phyloP scores from a whole-genome alignment of 2,797 vertebrate species.

The Garrulus glandarius region DNA sequence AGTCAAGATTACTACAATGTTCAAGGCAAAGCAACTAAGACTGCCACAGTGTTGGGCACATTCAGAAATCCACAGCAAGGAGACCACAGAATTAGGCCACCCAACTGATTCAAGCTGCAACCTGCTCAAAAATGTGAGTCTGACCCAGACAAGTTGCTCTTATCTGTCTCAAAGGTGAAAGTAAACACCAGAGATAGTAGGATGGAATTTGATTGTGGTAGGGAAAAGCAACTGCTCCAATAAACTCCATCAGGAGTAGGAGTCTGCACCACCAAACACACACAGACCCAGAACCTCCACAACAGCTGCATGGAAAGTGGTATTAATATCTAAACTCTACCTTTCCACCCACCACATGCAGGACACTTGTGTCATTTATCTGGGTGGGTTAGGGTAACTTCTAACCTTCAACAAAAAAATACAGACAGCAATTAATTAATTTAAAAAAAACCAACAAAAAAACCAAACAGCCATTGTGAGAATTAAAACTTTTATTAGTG shows the following conservation, averaged over 20 bases:
- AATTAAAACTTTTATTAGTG: slow-evolving; percentile 95
- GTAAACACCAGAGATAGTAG: neutral
- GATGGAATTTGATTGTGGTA: neutral
- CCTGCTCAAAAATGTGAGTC: neutral
- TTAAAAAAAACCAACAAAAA: neutral
- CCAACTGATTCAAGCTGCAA: neutral
- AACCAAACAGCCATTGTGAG: slow-evolving; percentile 40
- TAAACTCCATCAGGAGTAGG: neutral
- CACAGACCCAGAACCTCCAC: neutral
- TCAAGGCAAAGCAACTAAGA: neutral
- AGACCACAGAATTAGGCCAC: neutral
- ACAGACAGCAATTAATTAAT: neutral
- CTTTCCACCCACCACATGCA: neutral
- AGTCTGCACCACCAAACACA: neutral
- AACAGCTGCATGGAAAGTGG: rapidly evolving
- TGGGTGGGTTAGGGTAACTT: neutral
- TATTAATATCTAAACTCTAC: neutral
- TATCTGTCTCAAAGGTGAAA: neutral
- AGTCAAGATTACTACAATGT: rapidly evolving
- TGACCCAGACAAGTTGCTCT: neutral
- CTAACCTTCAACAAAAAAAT: neutral
- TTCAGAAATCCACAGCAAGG: neutral
- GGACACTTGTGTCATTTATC: neutral
- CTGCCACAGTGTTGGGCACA: rapidly evolving
- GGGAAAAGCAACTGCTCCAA: neutral